These are phyloP conservation scores for Falco cherrug DNA, from an alignment of 2,797 vertebrate genomes.

Conservation along the genomic window DNA sequence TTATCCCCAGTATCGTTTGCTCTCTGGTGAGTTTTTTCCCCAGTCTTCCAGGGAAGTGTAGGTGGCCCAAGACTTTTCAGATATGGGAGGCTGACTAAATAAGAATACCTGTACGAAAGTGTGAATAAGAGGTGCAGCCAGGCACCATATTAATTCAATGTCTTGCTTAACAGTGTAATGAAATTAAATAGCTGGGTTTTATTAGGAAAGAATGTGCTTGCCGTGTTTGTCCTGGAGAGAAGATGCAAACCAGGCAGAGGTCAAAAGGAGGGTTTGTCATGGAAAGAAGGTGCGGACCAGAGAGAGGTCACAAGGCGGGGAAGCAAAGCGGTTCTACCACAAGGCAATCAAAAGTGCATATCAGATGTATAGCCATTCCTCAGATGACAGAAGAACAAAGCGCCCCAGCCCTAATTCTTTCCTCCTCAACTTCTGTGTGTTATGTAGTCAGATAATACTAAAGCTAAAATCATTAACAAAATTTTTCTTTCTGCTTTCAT, in stretches of 20 bases:
- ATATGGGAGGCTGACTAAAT: not conserved
- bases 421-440: not conserved
- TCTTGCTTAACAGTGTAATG: not conserved
- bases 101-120: not conserved
- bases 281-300: fast-evolving
- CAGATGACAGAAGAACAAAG: not conserved
- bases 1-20: not conserved
- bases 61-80: not conserved
- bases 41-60: not conserved
- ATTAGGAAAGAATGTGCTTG: not conserved
- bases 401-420: not conserved
- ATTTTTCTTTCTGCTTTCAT: conserved; percentile 35
- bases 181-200: not conserved
- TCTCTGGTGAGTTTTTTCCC: not conserved
- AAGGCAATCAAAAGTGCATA: not conserved
- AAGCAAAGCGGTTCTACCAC: not conserved
- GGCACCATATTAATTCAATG: not conserved
- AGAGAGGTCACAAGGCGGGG: not conserved
- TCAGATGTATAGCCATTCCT: not conserved
- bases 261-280: not conserved
- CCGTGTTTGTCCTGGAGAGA: not conserved
- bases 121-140: not conserved
- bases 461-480: conserved; percentile 1
- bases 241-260: not conserved
- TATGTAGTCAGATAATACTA: not conserved